phyloP scores from a whole-genome alignment of 2,888 invertebrate species.

The Hirtodrosophila duncani region DNA sequence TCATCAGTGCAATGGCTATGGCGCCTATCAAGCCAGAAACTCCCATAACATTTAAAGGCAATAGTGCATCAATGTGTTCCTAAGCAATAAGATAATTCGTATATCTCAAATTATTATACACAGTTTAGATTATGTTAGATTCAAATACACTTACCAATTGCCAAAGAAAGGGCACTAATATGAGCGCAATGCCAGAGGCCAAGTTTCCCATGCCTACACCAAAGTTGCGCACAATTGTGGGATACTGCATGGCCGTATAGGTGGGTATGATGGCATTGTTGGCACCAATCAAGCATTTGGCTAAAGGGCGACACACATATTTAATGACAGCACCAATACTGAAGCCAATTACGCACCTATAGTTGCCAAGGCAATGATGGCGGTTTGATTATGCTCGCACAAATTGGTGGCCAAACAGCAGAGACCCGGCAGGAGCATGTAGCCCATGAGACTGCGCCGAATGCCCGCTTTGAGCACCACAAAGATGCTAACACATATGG shows the following conservation, averaged over 20 bases:
- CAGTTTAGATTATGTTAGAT: not conserved
- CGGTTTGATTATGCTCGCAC: conserved; percentile 79
- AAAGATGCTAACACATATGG: conserved; percentile 85
- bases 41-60: conserved; percentile 80
- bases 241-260: conserved; percentile 85
- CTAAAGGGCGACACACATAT: conserved; percentile 64
- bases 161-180: conserved; percentile 88
- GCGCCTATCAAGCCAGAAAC: conserved; percentile 80
- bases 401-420: conserved; percentile 83
- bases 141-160: conserved; percentile 81
- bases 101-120: not conserved
- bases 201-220: conserved; percentile 87
- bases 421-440: conserved; percentile 84
- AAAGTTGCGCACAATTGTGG: conserved; percentile 84
- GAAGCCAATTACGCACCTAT: conserved; percentile 79
- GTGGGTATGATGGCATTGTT: conserved; percentile 89
- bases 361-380: conserved; percentile 85
- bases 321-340: not conserved
- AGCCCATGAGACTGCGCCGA: conserved; percentile 83
- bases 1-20: conserved; percentile 79
- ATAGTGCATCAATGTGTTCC: conserved; percentile 78
- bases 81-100: conserved; percentile 43
- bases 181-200: conserved; percentile 86
- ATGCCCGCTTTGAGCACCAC: conserved; percentile 86
- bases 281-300: conserved; percentile 87